Evolutionary conservation across 2,888 invertebrate species (phyloP), one percentile per base, ranked within the genome.

Genomic region (Acrobasis repandana): DNA sequence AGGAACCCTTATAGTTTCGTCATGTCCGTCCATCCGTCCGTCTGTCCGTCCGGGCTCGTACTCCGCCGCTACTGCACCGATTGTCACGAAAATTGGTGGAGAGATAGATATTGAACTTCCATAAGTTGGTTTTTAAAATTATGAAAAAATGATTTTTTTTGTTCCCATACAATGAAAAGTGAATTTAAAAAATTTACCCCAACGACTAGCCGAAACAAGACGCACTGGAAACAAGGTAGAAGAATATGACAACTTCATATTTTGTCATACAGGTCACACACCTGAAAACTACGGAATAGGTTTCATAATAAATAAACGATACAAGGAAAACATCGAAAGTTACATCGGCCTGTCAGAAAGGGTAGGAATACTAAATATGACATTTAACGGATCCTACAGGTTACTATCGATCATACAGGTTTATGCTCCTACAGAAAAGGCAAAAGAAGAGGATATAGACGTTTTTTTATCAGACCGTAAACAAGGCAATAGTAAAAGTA

Each of bases 241-340:
- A 65, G 69, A 71, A 63, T 61, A 69, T 36, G 15, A 62, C 1
- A 63, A 73, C 15, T 70, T 65, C 47, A 69, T 73, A 4, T 14
- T 73, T 1, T 69, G 20, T 43, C 63, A 69, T 43, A 65, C 58
- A 56, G 54, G 65, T 9, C 56, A 64, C 20, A 67, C 58, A 5
- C 58, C 52, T 11, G 69, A 68, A 8, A 61, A 48, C 48, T 63
- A 69, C 50, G 69, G 70, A 15, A 68, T 72, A 2, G 72, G 72
- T 5, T 72, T 67, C 16, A 15, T 70, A 33, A 59, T 72, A 28
- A 66, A 68, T 56, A 63, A 60, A 64, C 28, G 59, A 1, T 20
- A 65, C 46, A 66, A 59, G 49, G 20, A 60, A 16, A 59, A 67
- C 36, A 65, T 69, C 33, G 18, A 63, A 28, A 65, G 56, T 52